These are phyloP conservation scores for Bungarus multicinctus DNA, from an alignment of 2,113 vertebrate genomes.

Conservation along the genomic window DNA sequence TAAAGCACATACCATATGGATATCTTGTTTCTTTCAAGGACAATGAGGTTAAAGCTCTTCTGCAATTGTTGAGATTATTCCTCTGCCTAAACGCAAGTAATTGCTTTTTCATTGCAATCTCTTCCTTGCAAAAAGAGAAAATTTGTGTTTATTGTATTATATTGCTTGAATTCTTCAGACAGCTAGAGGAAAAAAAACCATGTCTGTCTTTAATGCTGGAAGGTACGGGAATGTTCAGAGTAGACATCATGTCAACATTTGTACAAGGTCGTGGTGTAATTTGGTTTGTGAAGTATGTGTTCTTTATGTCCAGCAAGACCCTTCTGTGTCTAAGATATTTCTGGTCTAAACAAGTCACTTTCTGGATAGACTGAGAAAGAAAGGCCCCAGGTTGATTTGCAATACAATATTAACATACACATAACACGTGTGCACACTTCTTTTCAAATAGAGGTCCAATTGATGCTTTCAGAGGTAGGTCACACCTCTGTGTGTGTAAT, in stretches of 20 bases:
- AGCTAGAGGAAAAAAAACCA: slow-evolving; percentile 2
- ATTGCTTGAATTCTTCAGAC: slow-evolving; percentile 38
- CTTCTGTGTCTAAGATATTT: not conserved
- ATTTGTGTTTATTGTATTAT: not conserved
- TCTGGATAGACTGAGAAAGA: not conserved
- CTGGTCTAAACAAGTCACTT: not conserved
- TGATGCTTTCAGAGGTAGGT: not conserved
- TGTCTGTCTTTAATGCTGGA: slow-evolving; percentile 39
- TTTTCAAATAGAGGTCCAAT: not conserved
- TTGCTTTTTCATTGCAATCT: slow-evolving; percentile 12
- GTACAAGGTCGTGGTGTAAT: slow-evolving; percentile 47
- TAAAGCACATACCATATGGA: not conserved
- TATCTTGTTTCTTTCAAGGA: not conserved
- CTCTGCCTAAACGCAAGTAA: slow-evolving; percentile 20
- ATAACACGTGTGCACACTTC: not conserved
- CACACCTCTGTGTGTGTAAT: not conserved
- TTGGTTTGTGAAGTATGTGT: slow-evolving; percentile 28
- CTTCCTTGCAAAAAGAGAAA: not conserved
- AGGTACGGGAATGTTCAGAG: slow-evolving; percentile 9
- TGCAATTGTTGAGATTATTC: slow-evolving; percentile 8
- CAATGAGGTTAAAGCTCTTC: not conserved
- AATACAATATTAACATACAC: not conserved
- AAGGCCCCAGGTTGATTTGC: not conserved
- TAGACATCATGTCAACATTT: slow-evolving; percentile 33
- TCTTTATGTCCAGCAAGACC: slow-evolving; percentile 32